phyloP scores from a whole-genome alignment of 2,797 vertebrate species.

The Enteromius radiatus region DNA sequence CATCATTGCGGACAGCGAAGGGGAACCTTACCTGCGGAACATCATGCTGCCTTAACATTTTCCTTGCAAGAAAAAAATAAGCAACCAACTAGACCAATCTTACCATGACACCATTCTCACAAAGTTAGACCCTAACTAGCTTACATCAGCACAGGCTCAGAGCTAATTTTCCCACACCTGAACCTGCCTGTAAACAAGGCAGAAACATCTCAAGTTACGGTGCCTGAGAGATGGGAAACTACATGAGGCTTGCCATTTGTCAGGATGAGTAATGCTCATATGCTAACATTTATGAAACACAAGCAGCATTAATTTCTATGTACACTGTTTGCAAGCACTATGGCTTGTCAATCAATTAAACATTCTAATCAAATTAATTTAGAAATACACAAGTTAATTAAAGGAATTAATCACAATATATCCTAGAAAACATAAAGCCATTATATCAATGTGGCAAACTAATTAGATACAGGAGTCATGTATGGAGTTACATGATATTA shows the following conservation, averaged over 20 bases:
- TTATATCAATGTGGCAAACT: not conserved
- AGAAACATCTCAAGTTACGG: slow-evolving; percentile 40
- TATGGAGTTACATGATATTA: not conserved
- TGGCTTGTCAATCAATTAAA: not conserved
- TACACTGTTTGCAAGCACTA: not conserved
- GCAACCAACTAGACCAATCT: slow-evolving; percentile 1
- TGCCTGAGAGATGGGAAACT: slow-evolving; percentile 26
- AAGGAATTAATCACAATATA: not conserved
- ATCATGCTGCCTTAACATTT: slow-evolving; percentile 22
- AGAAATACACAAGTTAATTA: not conserved
- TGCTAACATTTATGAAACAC: not conserved
- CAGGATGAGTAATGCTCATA: slow-evolving; percentile 20
- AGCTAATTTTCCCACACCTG: slow-evolving; percentile 33
- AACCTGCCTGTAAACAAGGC: slow-evolving; percentile 29
- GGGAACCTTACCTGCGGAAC: slow-evolving; percentile 34
- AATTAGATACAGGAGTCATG: not conserved
- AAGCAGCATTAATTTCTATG: not conserved
- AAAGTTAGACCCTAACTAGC: slow-evolving; percentile 35
- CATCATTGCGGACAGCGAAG: slow-evolving; percentile 18
- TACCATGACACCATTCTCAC: slow-evolving; percentile 14
- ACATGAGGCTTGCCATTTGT: slow-evolving; percentile 30
- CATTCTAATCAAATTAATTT: not conserved
- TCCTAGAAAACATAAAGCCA: not conserved
- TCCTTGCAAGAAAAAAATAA: slow-evolving; percentile 3
- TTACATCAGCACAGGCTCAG: slow-evolving; percentile 33